Percentiles rank a stretch among this genome's conserved stretches.
phyloP scores from a whole-genome alignment of 2,797 vertebrate species.

The Mareca strepera region DNA sequence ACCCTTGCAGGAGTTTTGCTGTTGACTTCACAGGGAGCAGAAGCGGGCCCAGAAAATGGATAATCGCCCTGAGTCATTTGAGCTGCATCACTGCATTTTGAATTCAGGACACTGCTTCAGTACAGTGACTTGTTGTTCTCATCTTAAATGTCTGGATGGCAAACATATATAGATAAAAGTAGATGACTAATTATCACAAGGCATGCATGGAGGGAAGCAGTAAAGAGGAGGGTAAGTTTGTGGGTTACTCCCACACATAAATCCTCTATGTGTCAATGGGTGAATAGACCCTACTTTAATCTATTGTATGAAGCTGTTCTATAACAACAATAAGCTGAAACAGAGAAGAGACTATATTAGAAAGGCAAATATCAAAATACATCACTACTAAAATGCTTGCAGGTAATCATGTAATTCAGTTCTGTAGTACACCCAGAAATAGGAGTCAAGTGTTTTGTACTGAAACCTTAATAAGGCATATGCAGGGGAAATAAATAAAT shows the following conservation, averaged over 20 bases:
- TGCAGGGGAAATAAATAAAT: neutral
- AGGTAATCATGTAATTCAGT: constrained; percentile 50
- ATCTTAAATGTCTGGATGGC: constrained; percentile 33
- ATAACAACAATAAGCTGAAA: constrained; percentile 64
- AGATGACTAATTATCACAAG: constrained; percentile 64
- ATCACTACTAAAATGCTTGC: constrained; percentile 31
- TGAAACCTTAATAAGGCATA: constrained; percentile 41
- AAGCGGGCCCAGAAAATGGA: neutral
- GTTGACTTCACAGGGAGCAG: neutral
- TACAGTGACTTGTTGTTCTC: constrained; percentile 30
- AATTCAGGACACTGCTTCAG: constrained; percentile 13
- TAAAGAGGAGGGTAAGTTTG: constrained; percentile 62
- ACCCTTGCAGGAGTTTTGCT: neutral
- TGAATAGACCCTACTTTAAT: constrained; percentile 59
- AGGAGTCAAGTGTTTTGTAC: constrained; percentile 59
- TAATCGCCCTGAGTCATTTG: neutral
- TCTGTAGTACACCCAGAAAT: constrained; percentile 28
- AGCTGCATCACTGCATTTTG: constrained; percentile 22
- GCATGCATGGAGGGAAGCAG: constrained; percentile 38
- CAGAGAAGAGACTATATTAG: constrained; percentile 58
- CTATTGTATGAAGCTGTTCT: constrained; percentile 60
- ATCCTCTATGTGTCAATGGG: constrained; percentile 52
- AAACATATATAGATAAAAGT: constrained; percentile 66
- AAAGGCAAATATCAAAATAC: constrained; percentile 70
- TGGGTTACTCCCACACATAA: constrained; percentile 72